These are phyloP conservation scores for Drosophila kikkawai DNA, from an alignment of 1,140 invertebrate genomes.

Conservation along the genomic window DNA sequence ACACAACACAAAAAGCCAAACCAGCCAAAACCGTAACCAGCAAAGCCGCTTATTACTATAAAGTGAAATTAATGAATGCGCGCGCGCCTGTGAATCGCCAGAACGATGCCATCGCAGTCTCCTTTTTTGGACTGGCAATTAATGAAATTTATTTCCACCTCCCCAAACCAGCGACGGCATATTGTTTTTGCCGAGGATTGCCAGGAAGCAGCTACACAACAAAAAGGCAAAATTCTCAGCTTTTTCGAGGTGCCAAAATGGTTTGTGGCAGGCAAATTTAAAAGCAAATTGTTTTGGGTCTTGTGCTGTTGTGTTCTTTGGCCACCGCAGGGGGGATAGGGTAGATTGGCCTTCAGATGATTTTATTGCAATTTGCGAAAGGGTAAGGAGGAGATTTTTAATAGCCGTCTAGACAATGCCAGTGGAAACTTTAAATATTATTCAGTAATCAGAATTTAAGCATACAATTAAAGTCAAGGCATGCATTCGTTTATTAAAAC, in stretches of 20 bases:
- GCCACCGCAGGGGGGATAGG: constrained; percentile 14
- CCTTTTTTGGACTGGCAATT: constrained; percentile 70
- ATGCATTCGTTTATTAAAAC: background rate
- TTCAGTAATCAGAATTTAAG: background rate
- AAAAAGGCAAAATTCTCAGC: constrained; percentile 8
- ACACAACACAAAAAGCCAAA: constrained; percentile 26
- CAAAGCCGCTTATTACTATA: constrained; percentile 84
- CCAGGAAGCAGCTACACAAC: background rate
- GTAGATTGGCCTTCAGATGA: constrained; percentile 58
- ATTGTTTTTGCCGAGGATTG: constrained; percentile 53
- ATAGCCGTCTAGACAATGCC: constrained; percentile 49
- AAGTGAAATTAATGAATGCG: constrained; percentile 82
- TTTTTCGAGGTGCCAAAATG: constrained; percentile 43
- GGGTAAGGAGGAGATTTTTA: constrained; percentile 36
- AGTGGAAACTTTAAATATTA: constrained; percentile 21
- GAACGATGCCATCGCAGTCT: constrained; percentile 45
- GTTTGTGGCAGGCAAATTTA: constrained; percentile 61
- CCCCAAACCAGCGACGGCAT: constrained; percentile 43
- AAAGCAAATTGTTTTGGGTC: constrained; percentile 74
- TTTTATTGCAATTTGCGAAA: constrained; percentile 61
- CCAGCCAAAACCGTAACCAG: constrained; percentile 65
- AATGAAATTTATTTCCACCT: constrained; percentile 78
- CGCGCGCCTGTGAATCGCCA: constrained; percentile 9
- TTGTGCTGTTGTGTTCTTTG: constrained; percentile 24
- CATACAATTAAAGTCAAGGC: background rate